phyloP scores from a whole-genome alignment of 2,888 invertebrate species.

The Ecdyonurus torrentis region DNA sequence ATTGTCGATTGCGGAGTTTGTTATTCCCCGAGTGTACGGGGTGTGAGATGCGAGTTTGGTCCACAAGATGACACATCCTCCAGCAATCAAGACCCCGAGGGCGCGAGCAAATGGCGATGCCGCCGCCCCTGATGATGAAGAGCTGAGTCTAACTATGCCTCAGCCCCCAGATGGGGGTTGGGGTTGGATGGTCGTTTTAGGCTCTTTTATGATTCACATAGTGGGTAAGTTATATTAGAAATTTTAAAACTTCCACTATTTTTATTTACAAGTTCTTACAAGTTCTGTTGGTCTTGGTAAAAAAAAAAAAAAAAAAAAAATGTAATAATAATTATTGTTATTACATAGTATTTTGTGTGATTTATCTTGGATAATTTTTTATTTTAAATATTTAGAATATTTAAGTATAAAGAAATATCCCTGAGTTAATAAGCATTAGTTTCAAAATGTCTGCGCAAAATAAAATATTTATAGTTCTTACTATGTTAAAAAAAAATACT shows the following conservation, averaged over 20 bases:
- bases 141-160: neutral
- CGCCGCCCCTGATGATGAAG: neutral
- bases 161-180: slow-evolving; percentile 81
- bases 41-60: neutral
- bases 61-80: slow-evolving; percentile 1
- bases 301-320: slow-evolving; percentile 4
- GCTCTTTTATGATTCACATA: slow-evolving; percentile 91
- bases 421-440: too few species aligned
- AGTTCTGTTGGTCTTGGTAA: neutral
- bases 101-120: neutral
- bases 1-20: neutral
- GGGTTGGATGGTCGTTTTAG: slow-evolving; percentile 90
- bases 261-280: neutral
- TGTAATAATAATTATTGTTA: neutral
- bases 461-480: too few species aligned
- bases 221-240: slow-evolving; percentile 55
- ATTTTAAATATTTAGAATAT: too few species aligned
- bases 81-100: neutral
- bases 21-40: neutral
- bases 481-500: too few species aligned
- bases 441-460: too few species aligned
- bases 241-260: neutral
- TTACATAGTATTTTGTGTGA: too few species aligned
- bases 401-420: too few species aligned
- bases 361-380: too few species aligned